phyloP scores from a whole-genome alignment of 2,888 invertebrate species.

The Osmoderma eremita region DNA sequence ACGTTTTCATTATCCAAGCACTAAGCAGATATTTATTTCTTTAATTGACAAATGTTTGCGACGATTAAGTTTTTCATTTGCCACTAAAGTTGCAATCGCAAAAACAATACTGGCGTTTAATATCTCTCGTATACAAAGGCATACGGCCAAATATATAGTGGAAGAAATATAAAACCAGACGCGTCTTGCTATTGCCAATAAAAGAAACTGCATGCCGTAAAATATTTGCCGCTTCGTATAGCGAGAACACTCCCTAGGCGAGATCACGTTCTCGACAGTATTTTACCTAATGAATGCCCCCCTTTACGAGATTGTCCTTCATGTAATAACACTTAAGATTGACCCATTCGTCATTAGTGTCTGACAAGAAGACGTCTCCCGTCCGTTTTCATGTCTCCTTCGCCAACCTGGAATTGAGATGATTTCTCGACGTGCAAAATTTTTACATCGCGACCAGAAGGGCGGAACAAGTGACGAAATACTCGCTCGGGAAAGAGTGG shows the following conservation, averaged over 20 bases:
- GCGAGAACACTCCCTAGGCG: background rate
- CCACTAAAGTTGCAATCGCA: no score
- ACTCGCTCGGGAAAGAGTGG: background rate
- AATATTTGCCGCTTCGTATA: conserved; percentile 14
- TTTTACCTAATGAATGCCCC: conserved; percentile 20
- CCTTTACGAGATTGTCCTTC: conserved; percentile 32
- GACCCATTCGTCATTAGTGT: conserved; percentile 25
- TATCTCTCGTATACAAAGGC: background rate
- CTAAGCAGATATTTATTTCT: no score
- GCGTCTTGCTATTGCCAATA: conserved; percentile 9
- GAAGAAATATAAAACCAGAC: background rate
- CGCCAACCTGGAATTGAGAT: conserved; percentile 20
- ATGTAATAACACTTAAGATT: conserved; percentile 30
- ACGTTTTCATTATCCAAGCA: no score
- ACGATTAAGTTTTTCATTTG: no score
- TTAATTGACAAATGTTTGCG: no score
- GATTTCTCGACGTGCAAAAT: conserved; percentile 17
- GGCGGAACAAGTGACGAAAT: background rate
- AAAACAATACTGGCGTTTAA: no score
- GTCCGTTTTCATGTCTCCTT: conserved; percentile 8
- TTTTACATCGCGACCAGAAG: conserved; percentile 10
- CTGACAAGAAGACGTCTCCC: conserved; percentile 1
- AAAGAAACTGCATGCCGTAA: conserved; percentile 17
- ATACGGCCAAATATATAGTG: conserved; percentile 1
- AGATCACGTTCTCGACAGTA: conserved; percentile 14